These are phyloP conservation scores for Eulemur macaco DNA, from an alignment of 2,113 vertebrate genomes.

Conservation along the genomic window DNA sequence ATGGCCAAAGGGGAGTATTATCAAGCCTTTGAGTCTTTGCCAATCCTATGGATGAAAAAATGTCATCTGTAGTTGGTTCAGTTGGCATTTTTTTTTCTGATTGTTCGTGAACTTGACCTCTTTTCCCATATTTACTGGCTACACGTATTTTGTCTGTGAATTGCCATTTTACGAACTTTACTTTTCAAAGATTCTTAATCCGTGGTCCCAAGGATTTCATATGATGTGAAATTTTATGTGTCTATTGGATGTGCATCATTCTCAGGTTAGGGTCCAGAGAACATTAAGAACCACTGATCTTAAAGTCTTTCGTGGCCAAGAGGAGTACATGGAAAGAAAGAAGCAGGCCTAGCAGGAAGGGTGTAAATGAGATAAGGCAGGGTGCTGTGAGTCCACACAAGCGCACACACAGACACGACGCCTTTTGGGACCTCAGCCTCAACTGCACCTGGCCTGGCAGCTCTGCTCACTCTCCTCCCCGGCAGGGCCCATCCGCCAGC, in stretches of 20 bases:
- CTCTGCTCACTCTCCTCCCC: not conserved
- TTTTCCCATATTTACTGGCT: not conserved
- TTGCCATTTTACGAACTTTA: not conserved
- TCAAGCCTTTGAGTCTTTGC: not conserved
- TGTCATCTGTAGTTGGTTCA: not conserved
- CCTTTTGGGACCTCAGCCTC: not conserved
- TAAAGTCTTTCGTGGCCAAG: not conserved
- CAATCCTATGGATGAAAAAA: not conserved
- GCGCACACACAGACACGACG: not conserved
- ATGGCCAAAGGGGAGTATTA: not conserved
- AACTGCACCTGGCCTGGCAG: not conserved
- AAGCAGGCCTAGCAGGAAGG: not conserved
- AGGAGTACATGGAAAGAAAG: not conserved
- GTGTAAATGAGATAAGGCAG: not conserved
- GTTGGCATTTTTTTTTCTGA: not conserved
- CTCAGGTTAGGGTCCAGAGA: not conserved
- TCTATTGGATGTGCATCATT: not conserved
- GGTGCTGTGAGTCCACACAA: not conserved
- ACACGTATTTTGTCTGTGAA: not conserved
- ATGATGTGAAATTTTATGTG: not conserved
- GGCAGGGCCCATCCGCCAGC: not conserved
- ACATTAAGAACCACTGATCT: not conserved
- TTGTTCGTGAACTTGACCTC: not conserved
- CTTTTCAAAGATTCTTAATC: not conserved
- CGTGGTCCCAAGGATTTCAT: not conserved